Conservation (phyloP, 2,113 vertebrate species). For the Ammodytes dubius region DNA sequence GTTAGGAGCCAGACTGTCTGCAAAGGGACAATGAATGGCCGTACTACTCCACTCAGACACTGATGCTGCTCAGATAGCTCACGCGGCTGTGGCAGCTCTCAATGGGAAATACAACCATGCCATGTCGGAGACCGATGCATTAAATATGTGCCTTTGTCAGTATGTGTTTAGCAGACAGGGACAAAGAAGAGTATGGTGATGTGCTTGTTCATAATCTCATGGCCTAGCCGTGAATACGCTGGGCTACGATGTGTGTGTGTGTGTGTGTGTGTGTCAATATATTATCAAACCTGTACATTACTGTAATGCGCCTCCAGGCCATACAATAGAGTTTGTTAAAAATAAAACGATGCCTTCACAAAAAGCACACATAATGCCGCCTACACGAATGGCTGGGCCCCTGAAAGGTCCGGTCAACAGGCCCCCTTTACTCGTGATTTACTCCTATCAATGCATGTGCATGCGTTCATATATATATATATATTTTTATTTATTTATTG, state of each 20-base stretch:
- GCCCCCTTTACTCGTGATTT: too few species aligned
- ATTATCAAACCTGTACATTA: background rate
- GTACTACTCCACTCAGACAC: constrained; percentile 20
- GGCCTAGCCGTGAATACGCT: background rate
- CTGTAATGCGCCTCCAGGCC: background rate
- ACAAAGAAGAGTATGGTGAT: background rate
- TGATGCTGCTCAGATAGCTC: constrained; percentile 8
- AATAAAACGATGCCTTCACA: background rate
- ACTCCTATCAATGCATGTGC: too few species aligned
- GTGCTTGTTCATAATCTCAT: background rate
- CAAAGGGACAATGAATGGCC: constrained; percentile 23
- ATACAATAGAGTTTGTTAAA: background rate
- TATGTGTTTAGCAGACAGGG: background rate
- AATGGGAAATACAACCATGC: constrained; percentile 30
- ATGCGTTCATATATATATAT: too few species aligned
- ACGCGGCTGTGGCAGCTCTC: constrained; percentile 29
- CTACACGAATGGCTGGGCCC: too few species aligned
- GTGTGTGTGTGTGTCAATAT: background rate
- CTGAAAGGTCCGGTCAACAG: too few species aligned
- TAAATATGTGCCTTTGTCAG: constrained; percentile 25
- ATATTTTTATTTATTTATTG: too few species aligned
- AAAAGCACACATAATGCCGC: background rate
- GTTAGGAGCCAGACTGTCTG: constrained; percentile 16
- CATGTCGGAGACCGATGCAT: constrained; percentile 23
- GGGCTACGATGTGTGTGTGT: background rate